A percentile compares a stretch with the other conserved stretches of the same genome.
Evolutionary conservation across 2,888 invertebrate species (phyloP).

Genomic region (Auanema sp.): DNA sequence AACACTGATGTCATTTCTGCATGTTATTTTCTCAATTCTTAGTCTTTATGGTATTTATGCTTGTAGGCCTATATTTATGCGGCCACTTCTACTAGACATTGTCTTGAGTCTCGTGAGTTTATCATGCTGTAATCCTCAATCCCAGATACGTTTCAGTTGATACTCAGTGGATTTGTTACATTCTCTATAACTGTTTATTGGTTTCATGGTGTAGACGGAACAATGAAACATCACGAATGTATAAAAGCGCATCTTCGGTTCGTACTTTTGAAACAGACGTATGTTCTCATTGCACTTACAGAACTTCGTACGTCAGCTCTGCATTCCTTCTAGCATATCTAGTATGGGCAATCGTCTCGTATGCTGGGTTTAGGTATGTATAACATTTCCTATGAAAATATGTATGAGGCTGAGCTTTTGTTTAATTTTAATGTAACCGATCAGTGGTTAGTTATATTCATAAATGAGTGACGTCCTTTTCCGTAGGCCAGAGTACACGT

Average conservation of each 20-base stretch:
- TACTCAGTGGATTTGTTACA: conserved; percentile 32
- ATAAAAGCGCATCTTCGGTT: conserved; percentile 41
- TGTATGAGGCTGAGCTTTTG: too few relatives aligned
- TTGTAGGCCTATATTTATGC: conserved; percentile 40
- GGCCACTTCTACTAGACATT: conserved; percentile 43
- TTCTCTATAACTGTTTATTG: conserved; percentile 37
- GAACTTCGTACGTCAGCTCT: conserved; percentile 43
- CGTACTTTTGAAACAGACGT: background rate
- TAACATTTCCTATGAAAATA: background rate
- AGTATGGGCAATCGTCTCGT: conserved; percentile 40
- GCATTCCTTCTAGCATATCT: conserved; percentile 44
- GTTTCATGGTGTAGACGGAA: conserved; percentile 33
- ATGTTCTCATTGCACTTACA: background rate
- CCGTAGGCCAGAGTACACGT: too few relatives aligned
- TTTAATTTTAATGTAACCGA: too few relatives aligned
- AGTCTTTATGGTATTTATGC: conserved; percentile 46
- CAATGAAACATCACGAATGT: conserved; percentile 32
- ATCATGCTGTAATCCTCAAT: background rate
- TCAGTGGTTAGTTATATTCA: too few relatives aligned
- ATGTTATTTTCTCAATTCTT: conserved; percentile 39
- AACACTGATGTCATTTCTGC: conserved; percentile 29
- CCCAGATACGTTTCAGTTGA: conserved; percentile 24
- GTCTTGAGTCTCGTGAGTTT: conserved; percentile 34
- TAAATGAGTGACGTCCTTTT: too few relatives aligned
- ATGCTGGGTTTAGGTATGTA: conserved; percentile 29